phyloP scores from a whole-genome alignment of 2,797 vertebrate genomes.

The Sarcophilus harrisii region DNA sequence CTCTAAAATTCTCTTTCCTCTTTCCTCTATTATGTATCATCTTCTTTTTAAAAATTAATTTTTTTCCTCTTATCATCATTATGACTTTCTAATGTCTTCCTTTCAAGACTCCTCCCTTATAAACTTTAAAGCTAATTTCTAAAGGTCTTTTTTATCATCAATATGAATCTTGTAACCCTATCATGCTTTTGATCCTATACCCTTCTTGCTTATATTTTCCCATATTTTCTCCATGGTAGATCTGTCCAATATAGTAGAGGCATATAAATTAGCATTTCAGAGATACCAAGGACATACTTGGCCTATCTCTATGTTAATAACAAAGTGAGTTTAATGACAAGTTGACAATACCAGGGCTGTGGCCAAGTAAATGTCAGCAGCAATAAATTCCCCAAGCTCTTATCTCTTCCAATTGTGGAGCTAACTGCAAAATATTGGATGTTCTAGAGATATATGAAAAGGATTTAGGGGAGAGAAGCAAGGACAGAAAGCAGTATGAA shows the following conservation, averaged over 20 bases:
- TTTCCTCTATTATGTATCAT: background rate
- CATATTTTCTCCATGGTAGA: background rate
- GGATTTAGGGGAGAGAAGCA: background rate
- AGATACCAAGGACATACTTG: background rate
- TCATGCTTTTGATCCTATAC: background rate
- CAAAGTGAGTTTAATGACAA: background rate
- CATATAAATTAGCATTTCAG: background rate
- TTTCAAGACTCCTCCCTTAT: background rate
- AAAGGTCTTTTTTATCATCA: background rate
- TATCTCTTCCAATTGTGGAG: background rate
- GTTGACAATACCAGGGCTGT: background rate
- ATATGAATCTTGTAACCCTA: background rate
- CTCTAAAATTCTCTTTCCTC: background rate
- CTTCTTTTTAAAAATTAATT: background rate
- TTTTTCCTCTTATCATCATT: background rate
- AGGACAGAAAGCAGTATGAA: background rate
- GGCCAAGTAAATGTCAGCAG: background rate
- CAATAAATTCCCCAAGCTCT: background rate
- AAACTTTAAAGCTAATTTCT: background rate
- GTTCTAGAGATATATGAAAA: background rate
- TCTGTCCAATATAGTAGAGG: background rate
- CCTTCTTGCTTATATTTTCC: background rate
- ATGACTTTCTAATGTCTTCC: background rate
- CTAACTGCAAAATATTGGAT: background rate
- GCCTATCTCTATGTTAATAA: background rate